These are phyloP conservation scores for Allygus modestus DNA, from an alignment of 2,888 invertebrate genomes.

Conservation along the genomic window DNA sequence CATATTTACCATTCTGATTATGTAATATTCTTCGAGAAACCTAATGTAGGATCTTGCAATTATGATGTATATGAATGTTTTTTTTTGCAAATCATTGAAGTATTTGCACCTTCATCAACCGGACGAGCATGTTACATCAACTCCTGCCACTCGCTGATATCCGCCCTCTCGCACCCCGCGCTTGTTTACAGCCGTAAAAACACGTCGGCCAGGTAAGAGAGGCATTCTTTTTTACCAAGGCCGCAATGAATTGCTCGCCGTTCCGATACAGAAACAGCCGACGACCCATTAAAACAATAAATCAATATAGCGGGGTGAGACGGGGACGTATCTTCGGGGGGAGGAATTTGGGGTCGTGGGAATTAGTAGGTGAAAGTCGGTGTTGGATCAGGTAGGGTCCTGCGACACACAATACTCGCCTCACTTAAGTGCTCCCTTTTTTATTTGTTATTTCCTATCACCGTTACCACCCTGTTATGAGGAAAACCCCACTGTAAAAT, in stretches of 20 bases:
- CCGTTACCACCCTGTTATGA: too few species aligned
- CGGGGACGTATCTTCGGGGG: slow-evolving; percentile 2
- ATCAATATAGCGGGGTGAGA: slow-evolving; percentile 44
- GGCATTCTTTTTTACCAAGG: slow-evolving; percentile 24
- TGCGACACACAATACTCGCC: neutral
- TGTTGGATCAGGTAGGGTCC: slow-evolving; percentile 9
- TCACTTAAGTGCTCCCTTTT: slow-evolving; percentile 4
- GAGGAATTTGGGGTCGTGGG: slow-evolving; percentile 22
- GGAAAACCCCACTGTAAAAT: too few species aligned
- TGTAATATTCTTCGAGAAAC: too few species aligned
- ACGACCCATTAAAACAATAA: slow-evolving; percentile 57
- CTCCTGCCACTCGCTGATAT: neutral
- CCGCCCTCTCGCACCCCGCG: neutral
- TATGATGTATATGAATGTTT: too few species aligned
- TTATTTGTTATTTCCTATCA: neutral
- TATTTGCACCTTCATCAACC: too few species aligned
- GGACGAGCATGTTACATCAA: too few species aligned
- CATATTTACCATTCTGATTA: too few species aligned
- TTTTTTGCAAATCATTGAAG: too few species aligned
- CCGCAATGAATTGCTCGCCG: slow-evolving; percentile 9
- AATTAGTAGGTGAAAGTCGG: slow-evolving; percentile 47
- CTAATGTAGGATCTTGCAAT: too few species aligned
- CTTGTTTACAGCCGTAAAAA: slow-evolving; percentile 20
- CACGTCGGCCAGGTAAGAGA: slow-evolving; percentile 26
- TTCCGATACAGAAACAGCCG: slow-evolving; percentile 43